Conservation (phyloP, 1,140 invertebrate genomes). For the Lepidurus arcticus region DNA sequence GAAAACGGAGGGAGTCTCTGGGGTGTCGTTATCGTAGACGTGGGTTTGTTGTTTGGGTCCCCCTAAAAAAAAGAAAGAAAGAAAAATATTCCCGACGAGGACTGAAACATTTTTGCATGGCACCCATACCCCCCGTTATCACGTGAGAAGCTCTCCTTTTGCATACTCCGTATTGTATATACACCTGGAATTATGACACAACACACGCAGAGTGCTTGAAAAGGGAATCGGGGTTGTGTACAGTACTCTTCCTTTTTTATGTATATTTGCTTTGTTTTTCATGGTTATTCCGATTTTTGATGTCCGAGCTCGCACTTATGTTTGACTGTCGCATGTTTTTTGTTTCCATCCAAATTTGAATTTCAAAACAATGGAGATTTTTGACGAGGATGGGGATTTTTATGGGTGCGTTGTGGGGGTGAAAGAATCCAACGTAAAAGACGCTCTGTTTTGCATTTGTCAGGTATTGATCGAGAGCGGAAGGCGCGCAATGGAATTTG, state of each 20-base stretch:
- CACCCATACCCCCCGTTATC: background rate
- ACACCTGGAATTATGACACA: background rate
- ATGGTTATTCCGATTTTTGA: background rate
- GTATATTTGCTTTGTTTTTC: background rate
- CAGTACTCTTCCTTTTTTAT: background rate
- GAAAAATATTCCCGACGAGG: background rate
- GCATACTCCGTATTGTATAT: background rate
- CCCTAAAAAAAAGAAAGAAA: background rate
- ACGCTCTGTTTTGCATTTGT: constrained; percentile 32
- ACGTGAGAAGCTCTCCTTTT: constrained; percentile 1
- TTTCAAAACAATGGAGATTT: background rate
- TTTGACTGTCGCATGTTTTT: background rate
- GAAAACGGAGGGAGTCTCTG: background rate
- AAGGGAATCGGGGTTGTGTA: background rate
- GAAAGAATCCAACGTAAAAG: background rate
- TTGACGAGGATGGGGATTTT: background rate
- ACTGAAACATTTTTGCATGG: background rate
- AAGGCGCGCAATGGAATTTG: constrained; percentile 64
- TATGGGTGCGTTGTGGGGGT: background rate
- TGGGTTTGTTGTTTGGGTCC: background rate
- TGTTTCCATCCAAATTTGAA: background rate
- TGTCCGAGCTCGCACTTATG: background rate
- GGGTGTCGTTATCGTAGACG: background rate
- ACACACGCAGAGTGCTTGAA: background rate
- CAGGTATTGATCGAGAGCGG: constrained; percentile 59